A percentile compares a stretch with the other conserved stretches of the same genome.
phyloP scores from a whole-genome alignment of 1,140 invertebrate genomes.

The Manduca sexta region DNA sequence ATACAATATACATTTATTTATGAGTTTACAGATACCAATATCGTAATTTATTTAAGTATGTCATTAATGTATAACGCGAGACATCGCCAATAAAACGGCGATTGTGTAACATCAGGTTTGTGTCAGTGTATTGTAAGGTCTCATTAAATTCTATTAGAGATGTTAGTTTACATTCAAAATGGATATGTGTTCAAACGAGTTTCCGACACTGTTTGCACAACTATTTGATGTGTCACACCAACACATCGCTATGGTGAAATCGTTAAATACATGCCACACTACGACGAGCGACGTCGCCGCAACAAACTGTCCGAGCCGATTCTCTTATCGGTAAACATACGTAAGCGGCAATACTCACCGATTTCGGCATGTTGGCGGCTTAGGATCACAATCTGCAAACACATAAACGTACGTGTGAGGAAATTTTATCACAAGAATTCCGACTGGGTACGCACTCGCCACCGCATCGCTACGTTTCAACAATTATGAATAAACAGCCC shows the following conservation, averaged over 20 bases:
- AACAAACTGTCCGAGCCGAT: background rate
- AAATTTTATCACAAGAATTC: conserved; percentile 28
- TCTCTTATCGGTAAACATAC: conserved; percentile 5
- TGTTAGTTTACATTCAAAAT: no score
- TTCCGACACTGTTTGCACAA: background rate
- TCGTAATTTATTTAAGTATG: no score
- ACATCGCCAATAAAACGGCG: no score
- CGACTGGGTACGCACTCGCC: conserved; percentile 16
- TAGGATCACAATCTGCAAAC: conserved; percentile 62
- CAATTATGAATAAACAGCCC: conserved; percentile 28
- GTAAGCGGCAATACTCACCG: conserved; percentile 46
- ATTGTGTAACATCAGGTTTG: no score
- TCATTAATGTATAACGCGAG: no score
- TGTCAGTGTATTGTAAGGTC: no score
- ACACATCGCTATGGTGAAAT: conserved; percentile 62
- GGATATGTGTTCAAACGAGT: no score
- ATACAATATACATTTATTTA: no score
- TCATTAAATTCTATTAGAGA: no score
- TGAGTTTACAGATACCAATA: no score
- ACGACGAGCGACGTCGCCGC: no score
- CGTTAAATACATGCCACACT: conserved; percentile 37
- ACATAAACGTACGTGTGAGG: conserved; percentile 31
- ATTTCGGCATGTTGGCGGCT: conserved; percentile 69
- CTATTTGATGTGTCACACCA: conserved; percentile 34
- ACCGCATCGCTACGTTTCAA: conserved; percentile 40